Base-by-base conservation (phyloP, 2,888 invertebrate genomes). In the Pseudanteris insignis region DNA sequence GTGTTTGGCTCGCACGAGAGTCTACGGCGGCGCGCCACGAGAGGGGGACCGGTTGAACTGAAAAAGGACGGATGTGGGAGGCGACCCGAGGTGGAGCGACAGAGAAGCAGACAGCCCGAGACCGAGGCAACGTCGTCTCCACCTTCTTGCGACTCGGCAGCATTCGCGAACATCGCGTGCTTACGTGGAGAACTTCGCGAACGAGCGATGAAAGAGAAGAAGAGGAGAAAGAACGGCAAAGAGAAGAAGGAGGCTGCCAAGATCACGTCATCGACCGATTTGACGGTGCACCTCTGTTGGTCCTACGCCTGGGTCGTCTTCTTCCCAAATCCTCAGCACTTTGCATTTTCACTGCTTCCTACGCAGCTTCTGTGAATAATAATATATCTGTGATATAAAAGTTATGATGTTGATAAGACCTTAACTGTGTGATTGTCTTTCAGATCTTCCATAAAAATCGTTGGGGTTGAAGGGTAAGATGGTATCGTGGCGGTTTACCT, bases 191-290 rank as follows among this genome's bases (percentile, higher is more conserved):
- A 61, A 55, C 28, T 25, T 43, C 33, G 48, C 43, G 44, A 54
- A 54, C 18, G 33, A 34, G 58, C 46, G 50, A 47, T 47, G 41
- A 24, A 44, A 29, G 40, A 10, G 14, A 13, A 34, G 54, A 36
- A 37, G 26, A 14, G 18, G 11, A 50, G n/a, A 10, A n/a, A 28
- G 46, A 11, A 36, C 15, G 36, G 29, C 11, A 21, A 30, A 11
- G 41, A 46, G 46, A 21, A 28, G 26, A 13, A 30, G 30, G 30
- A 50, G 40, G 40, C 36, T 44, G 29, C 34, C 44, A 34, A 13
- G 60, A 67, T 74, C 69, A 71, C 73, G 73, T 75, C 75, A 76
- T 73, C 74, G 69, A 68, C 66, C 43, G 70, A 70, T 69, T 75
- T 70, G 66, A 64, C 67, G 55, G n/a, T n/a, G n/a, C n/a, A n/a